These are phyloP conservation scores for Mesaphorura yosii DNA, from an alignment of 1,140 invertebrate species.

Conservation along the genomic window DNA sequence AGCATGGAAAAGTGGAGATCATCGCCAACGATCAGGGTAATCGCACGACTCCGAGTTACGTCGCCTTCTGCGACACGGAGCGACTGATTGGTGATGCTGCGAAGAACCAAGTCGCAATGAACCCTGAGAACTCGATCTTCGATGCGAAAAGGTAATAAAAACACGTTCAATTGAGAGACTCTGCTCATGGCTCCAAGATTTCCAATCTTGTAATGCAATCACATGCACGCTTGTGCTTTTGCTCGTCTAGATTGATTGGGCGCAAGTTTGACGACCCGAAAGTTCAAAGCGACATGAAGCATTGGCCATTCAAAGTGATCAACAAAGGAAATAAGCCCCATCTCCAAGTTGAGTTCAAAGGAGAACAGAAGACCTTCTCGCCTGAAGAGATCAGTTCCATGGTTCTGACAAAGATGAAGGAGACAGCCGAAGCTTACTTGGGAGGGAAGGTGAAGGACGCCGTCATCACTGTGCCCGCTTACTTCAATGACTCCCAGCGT, in stretches of 20 bases:
- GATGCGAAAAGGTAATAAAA: constrained; percentile 34
- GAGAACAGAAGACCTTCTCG: constrained; percentile 41
- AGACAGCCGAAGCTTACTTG: constrained; percentile 61
- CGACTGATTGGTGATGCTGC: constrained; percentile 73
- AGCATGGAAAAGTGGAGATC: constrained; percentile 77
- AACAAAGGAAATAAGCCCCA: constrained; percentile 37
- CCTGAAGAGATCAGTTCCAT: constrained; percentile 47
- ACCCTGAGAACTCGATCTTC: constrained; percentile 47
- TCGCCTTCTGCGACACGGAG: constrained; percentile 81
- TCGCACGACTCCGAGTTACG: constrained; percentile 76
- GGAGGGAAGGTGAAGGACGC: constrained; percentile 80
- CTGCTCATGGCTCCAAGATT: too few species aligned
- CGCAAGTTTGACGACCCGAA: constrained; percentile 43
- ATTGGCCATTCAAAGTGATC: constrained; percentile 42
- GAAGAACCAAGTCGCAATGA: constrained; percentile 55
- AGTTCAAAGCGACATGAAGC: constrained; percentile 45
- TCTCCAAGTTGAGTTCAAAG: constrained; percentile 43
- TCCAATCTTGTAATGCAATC: background rate
- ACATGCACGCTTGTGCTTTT: background rate
- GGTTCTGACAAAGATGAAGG: constrained; percentile 46
- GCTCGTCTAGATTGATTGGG: constrained; percentile 46
- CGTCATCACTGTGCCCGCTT: constrained; percentile 82
- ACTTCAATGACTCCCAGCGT: constrained; percentile 84
- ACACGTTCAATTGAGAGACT: too few species aligned
- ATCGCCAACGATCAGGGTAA: constrained; percentile 88